These are phyloP conservation scores for Leptopilina syphax DNA, from an alignment of 2,888 invertebrate genomes.

Conservation along the genomic window DNA sequence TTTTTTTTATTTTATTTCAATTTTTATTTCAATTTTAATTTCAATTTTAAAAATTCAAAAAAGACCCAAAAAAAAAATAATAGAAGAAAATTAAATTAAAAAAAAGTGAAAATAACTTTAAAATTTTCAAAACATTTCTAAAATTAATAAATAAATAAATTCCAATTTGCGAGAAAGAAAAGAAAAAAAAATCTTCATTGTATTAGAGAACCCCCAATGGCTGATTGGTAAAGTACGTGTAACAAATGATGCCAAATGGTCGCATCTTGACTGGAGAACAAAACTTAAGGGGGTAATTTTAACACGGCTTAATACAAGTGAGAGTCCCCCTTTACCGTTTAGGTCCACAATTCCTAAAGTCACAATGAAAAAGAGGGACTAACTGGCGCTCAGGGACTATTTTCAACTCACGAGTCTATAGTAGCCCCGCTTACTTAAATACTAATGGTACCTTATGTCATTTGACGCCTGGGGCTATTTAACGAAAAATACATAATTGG, in stretches of 20 bases:
- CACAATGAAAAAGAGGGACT: slow-evolving; percentile 62
- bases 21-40: no score
- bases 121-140: no score
- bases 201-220: slow-evolving; percentile 15
- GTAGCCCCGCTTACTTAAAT: slow-evolving; percentile 71
- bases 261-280: slow-evolving; percentile 70
- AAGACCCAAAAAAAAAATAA: no score
- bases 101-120: no score
- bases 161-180: no score
- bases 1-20: no score
- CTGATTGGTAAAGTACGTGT: slow-evolving; percentile 56
- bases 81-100: no score
- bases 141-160: no score
- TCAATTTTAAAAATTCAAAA: no score
- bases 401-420: slow-evolving; percentile 66
- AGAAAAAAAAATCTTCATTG: not conserved
- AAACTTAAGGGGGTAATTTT: slow-evolving; percentile 59
- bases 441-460: slow-evolving; percentile 69
- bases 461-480: slow-evolving; percentile 40
- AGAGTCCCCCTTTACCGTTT: slow-evolving; percentile 52
- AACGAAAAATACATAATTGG: slow-evolving; percentile 45
- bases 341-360: slow-evolving; percentile 67
- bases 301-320: slow-evolving; percentile 58
- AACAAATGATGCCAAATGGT: slow-evolving; percentile 77
- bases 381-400: slow-evolving; percentile 74